Conservation (phyloP, 2,797 vertebrate species). For the Microctenopoma stevenorrisi region DNA sequence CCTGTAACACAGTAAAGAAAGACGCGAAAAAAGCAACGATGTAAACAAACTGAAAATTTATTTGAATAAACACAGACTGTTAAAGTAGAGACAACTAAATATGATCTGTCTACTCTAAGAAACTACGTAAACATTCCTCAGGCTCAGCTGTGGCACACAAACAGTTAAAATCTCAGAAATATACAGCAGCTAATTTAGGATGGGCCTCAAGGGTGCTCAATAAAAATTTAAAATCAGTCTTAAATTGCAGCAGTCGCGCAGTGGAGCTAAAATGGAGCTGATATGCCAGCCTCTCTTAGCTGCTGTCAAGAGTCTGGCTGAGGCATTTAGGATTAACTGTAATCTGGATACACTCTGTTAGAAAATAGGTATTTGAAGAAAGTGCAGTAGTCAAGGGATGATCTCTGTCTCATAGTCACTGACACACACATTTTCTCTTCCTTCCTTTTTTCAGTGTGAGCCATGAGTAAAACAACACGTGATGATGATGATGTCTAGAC, state of each 20-base stretch:
- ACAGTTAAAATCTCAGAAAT: conserved; percentile 47
- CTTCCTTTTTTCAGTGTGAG: background rate
- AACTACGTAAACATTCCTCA: conserved; percentile 3
- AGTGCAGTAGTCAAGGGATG: conserved; percentile 35
- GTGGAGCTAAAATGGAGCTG: conserved; percentile 48
- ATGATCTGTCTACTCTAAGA: background rate
- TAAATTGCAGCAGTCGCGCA: conserved; percentile 45
- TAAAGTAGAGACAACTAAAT: background rate
- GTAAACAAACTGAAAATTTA: conserved; percentile 4
- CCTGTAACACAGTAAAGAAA: background rate
- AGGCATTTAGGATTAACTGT: conserved; percentile 68
- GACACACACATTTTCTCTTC: background rate
- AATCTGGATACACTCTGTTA: conserved; percentile 59
- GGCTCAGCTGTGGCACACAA: conserved; percentile 7
- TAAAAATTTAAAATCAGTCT: conserved; percentile 57
- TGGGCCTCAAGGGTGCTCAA: conserved; percentile 42
- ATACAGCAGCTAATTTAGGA: conserved; percentile 42
- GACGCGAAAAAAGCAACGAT: background rate
- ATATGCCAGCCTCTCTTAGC: conserved; percentile 55
- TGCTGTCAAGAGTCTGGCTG: conserved; percentile 55
- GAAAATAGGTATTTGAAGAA: conserved; percentile 48
- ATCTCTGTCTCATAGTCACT: conserved; percentile 3
- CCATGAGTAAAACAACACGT: background rate
- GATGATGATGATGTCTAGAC: background rate
- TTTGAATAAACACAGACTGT: background rate